A percentile compares a stretch with the other conserved stretches of the same genome.
Evolutionary conservation across 2,888 invertebrate genomes (phyloP).

Genomic region (Drosophila sordidula): DNA sequence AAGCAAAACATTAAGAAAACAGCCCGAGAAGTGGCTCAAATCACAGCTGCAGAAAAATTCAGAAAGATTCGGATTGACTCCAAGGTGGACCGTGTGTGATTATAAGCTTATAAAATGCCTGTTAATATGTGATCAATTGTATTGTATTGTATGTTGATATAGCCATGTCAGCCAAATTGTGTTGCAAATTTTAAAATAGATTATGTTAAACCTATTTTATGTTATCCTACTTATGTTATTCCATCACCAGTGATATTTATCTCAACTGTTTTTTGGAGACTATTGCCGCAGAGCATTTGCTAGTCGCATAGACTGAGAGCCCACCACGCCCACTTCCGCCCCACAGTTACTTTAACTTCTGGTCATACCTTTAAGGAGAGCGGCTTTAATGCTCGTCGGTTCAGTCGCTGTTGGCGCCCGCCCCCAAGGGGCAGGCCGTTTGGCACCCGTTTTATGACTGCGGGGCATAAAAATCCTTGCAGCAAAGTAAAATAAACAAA

Average conservation of each 20-base stretch:
- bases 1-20: neutral
- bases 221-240: too few species aligned
- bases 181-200: too few species aligned
- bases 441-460: constrained; percentile 60
- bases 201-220: too few species aligned
- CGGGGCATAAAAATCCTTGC: constrained; percentile 71
- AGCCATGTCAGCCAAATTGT: too few species aligned
- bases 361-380: constrained; percentile 12
- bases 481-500: constrained; percentile 71
- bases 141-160: too few species aligned
- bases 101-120: too few species aligned
- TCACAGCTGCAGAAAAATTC: constrained; percentile 5
- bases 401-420: constrained; percentile 17
- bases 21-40: constrained; percentile 14
- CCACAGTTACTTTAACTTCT: constrained; percentile 7
- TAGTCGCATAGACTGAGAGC: neutral
- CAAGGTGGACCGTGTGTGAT: too few species aligned
- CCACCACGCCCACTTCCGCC: neutral
- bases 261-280: too few species aligned
- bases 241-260: too few species aligned
- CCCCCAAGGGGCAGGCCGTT: constrained; percentile 12
- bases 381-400: constrained; percentile 24
- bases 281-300: neutral
- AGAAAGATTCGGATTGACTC: neutral
- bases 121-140: too few species aligned